These are phyloP conservation scores for Parus major DNA, from an alignment of 2,113 vertebrate species.

Conservation along the genomic window DNA sequence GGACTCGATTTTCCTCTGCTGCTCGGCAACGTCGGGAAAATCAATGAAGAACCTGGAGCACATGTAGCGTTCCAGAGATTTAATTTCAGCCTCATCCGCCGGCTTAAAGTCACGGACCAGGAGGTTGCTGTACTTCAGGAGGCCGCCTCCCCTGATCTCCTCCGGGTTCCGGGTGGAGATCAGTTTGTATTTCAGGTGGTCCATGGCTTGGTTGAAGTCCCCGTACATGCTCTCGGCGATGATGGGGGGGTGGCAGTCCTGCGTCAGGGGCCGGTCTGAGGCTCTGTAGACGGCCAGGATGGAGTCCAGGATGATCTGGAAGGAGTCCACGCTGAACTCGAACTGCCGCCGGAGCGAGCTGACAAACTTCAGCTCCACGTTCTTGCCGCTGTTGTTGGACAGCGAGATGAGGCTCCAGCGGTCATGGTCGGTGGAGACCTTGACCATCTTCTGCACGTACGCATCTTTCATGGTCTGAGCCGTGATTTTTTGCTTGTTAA, in stretches of 20 bases:
- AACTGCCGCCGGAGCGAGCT: slow-evolving; percentile 89
- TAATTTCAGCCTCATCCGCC: slow-evolving; percentile 88
- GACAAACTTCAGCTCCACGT: slow-evolving; percentile 95
- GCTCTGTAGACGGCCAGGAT: slow-evolving; percentile 84
- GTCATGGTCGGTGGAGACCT: slow-evolving; percentile 88
- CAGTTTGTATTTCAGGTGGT: slow-evolving; percentile 87
- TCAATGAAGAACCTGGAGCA: slow-evolving; percentile 98
- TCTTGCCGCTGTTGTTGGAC: slow-evolving; percentile 96
- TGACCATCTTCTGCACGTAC: slow-evolving; percentile 98
- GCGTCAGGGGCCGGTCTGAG: slow-evolving; percentile 63
- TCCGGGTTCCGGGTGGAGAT: slow-evolving; percentile 93
- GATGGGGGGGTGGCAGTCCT: slow-evolving; percentile 73
- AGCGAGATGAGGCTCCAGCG: slow-evolving; percentile 97
- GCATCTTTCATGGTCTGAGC: slow-evolving; percentile 91
- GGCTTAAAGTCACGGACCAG: slow-evolving; percentile 92
- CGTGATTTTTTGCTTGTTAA: slow-evolving; percentile 94
- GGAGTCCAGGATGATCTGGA: slow-evolving; percentile 91
- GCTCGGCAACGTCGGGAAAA: slow-evolving; percentile 91
- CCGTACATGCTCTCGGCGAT: slow-evolving; percentile 96
- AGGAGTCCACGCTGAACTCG: slow-evolving; percentile 98
- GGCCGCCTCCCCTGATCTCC: slow-evolving; percentile 93
- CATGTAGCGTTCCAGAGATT: slow-evolving; percentile 95
- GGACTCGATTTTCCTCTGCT: slow-evolving; percentile 94
- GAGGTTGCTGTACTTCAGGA: slow-evolving; percentile 95
- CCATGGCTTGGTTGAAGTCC: slow-evolving; percentile 91